These are phyloP conservation scores for Galerucella nymphaeae DNA, from an alignment of 2,888 invertebrate genomes.

Conservation along the genomic window DNA sequence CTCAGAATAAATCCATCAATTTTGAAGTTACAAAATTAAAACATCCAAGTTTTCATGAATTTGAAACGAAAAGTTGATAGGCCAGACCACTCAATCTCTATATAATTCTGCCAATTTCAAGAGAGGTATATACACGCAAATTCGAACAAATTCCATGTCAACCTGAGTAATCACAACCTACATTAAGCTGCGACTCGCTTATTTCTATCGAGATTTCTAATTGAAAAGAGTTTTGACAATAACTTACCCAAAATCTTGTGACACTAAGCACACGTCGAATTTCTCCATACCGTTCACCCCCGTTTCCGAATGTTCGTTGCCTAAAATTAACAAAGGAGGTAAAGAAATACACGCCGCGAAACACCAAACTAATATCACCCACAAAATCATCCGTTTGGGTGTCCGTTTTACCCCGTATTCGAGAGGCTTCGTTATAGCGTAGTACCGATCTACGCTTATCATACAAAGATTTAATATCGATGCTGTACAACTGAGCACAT, in stretches of 20 bases:
- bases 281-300: constrained; percentile 61
- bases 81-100: too few relatives aligned
- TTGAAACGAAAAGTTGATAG: too few relatives aligned
- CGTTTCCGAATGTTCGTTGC: constrained; percentile 80
- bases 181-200: too few relatives aligned
- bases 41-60: too few relatives aligned
- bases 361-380: constrained; percentile 93
- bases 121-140: too few relatives aligned
- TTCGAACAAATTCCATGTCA: too few relatives aligned
- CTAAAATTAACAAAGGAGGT: constrained; percentile 89
- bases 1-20: too few relatives aligned
- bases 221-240: too few relatives aligned
- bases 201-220: too few relatives aligned
- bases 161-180: too few relatives aligned
- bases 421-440: constrained; percentile 91
- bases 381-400: constrained; percentile 89
- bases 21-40: too few relatives aligned
- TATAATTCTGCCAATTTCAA: too few relatives aligned
- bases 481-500: constrained; percentile 97
- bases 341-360: constrained; percentile 93
- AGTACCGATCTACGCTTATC: constrained; percentile 96
- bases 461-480: constrained; percentile 98
- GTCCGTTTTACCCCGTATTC: constrained; percentile 96
- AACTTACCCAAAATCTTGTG: constrained; percentile 90
- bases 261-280: constrained; percentile 80